Evolutionary conservation across 2,113 vertebrate genomes (phyloP).

Genomic region (Cephalopholis sonnerati): DNA sequence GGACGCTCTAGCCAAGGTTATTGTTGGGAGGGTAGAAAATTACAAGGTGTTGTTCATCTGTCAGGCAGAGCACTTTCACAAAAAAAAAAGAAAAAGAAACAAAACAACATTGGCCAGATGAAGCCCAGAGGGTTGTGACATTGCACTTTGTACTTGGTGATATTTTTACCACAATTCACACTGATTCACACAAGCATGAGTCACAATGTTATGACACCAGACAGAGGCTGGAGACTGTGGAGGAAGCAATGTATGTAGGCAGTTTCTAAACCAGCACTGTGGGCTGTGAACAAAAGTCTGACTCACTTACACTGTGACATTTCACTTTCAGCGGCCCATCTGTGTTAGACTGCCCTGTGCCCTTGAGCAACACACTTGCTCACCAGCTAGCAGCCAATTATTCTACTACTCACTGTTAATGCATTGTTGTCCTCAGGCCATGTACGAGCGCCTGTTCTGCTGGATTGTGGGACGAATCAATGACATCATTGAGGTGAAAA

Average conservation of each 20-base stretch:
- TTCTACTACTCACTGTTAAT: neutral
- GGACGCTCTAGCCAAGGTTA: conserved; percentile 95
- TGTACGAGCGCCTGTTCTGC: conserved; percentile 97
- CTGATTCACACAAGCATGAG: conserved; percentile 44
- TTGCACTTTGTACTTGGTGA: neutral
- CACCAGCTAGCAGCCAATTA: neutral
- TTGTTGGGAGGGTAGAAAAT: neutral
- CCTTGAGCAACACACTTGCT: conserved; percentile 23
- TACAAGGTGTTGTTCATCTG: neutral
- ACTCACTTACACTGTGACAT: conserved; percentile 53
- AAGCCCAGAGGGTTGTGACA: neutral
- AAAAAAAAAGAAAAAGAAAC: neutral
- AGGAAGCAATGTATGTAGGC: conserved; percentile 37
- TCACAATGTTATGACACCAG: conserved; percentile 60
- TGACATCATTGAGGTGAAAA: conserved; percentile 94
- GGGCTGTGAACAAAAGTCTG: conserved; percentile 27
- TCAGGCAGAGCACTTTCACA: neutral
- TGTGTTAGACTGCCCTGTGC: neutral
- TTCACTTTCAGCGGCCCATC: conserved; percentile 7
- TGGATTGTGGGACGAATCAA: conserved; percentile 98
- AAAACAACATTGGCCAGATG: neutral
- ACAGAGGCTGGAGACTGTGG: conserved; percentile 27
- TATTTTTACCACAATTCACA: conserved; percentile 8
- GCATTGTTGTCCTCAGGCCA: conserved; percentile 85
- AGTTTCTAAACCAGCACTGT: conserved; percentile 8